Evolutionary conservation across 2,113 vertebrate species (phyloP).

Genomic region (Gobio gobio): DNA sequence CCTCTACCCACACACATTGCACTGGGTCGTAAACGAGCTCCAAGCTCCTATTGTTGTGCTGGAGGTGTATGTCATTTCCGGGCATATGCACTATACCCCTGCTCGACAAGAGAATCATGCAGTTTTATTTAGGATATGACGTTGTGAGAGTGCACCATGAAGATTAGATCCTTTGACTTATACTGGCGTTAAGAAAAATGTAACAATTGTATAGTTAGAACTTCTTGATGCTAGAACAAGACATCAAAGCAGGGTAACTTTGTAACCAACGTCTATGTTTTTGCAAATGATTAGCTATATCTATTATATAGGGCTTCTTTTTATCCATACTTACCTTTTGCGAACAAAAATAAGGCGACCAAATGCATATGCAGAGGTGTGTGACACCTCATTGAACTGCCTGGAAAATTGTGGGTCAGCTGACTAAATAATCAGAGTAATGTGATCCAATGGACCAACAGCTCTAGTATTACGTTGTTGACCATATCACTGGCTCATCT

Average conservation of each 20-base stretch:
- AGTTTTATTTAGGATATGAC: conserved; percentile 43
- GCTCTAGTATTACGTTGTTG: conserved; percentile 3
- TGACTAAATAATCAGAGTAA: neutral
- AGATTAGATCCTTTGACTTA: neutral
- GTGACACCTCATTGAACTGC: neutral
- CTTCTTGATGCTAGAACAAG: neutral
- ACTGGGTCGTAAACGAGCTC: conserved; percentile 52
- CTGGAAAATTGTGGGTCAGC: neutral
- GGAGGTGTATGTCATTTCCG: conserved; percentile 49
- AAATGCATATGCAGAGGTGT: neutral
- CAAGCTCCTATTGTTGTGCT: conserved; percentile 50
- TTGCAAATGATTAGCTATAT: neutral
- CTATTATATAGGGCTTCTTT: neutral
- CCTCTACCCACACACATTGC: conserved; percentile 56
- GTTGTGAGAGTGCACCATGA: conserved; percentile 2
- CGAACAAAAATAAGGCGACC: neutral
- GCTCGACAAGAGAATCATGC: neutral
- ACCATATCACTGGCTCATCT: conserved; percentile 65
- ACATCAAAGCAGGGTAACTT: neutral
- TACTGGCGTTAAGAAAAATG: neutral
- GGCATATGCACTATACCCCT: conserved; percentile 39
- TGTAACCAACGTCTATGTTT: neutral
- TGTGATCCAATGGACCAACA: neutral
- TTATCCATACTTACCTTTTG: neutral
- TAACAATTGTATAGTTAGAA: neutral